These are phyloP conservation scores for Hippoglossus stenolepis DNA, from an alignment of 2,113 vertebrate species.

Conservation along the genomic window DNA sequence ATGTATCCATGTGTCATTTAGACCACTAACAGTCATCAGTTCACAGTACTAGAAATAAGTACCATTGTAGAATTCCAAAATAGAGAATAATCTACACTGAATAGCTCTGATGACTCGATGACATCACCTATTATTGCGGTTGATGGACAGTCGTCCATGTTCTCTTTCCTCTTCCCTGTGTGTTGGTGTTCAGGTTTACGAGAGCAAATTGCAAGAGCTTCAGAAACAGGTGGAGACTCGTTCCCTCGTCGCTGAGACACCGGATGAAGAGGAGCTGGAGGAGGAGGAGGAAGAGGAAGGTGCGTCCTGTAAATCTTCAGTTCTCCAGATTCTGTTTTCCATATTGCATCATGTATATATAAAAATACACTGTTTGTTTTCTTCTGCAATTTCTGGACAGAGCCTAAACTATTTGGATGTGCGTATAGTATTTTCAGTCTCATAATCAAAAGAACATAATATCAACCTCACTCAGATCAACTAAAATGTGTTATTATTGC, in stretches of 20 bases:
- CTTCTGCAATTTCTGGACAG: slow-evolving; percentile 62
- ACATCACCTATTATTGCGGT: slow-evolving; percentile 29
- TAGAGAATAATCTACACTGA: neutral
- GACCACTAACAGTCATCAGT: neutral
- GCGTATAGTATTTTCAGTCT: slow-evolving; percentile 53
- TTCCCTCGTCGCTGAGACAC: slow-evolving; percentile 92
- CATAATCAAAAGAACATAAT: slow-evolving; percentile 17
- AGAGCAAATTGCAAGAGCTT: slow-evolving; percentile 96
- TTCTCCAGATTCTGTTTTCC: neutral
- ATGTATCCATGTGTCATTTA: neutral
- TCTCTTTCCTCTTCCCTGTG: slow-evolving; percentile 23
- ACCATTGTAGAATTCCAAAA: neutral
- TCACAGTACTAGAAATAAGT: neutral
- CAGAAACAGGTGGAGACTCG: slow-evolving; percentile 98
- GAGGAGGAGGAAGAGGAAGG: slow-evolving; percentile 91
- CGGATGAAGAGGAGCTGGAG: slow-evolving; percentile 93
- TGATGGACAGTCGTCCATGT: slow-evolving; percentile 37
- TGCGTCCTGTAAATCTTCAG: slow-evolving; percentile 51
- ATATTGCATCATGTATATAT: neutral
- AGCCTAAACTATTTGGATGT: slow-evolving; percentile 72
- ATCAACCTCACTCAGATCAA: slow-evolving; percentile 37
- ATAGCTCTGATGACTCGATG: neutral
- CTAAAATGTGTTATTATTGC: slow-evolving; percentile 13
- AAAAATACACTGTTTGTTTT: slow-evolving; percentile 42
- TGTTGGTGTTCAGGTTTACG: slow-evolving; percentile 91